Base-by-base conservation (phyloP, 2,888 invertebrate species). In the Cybosia mesomella region DNA sequence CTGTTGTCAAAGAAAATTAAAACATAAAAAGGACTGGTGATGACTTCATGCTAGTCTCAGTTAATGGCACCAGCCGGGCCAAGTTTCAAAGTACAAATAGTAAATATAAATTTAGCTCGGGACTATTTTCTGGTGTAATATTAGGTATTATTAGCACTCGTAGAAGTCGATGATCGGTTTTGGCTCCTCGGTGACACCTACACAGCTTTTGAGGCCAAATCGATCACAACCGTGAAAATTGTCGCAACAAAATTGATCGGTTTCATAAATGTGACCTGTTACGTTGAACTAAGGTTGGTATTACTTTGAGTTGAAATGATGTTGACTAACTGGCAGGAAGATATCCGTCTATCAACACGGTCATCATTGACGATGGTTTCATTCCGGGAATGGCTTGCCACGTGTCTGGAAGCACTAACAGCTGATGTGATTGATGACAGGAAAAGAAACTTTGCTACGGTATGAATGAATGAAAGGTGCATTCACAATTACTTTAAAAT, bases 281-380 rank as follows among this genome's bases (percentile, higher is more conserved):
- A 39, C 67, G 34, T 58, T 58, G 76, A 58, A 28, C 64, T 85
- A 89, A 85, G 85, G 84, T 82, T 80, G 73, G 79, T 67, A 79
- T 80, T 85, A 70, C 70, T 61, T 64, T 78, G 78, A 77, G 75
- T 64, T 77, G 76, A 74, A 76, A 75, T 76, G 62, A 76, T 75
- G 77, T 72, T 76, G 70, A 71, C 71, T 71, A 86, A 87, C 79
- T 82, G 87, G 81, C 91, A 90, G 93, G 93, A 94, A 93, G 89
- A 87, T 89, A 91, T 91, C 87, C 80, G 90, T 93, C 92, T 89
- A 84, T 92, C 89, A 86, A 71, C 88, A 84, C 77, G 83, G 79
- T 76, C 83, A 85, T 88, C 86, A 82, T 79, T 87, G 90, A 89
- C 89, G 88, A 79, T 84, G 69, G 84, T 79, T 82, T 87, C 85